Evolutionary conservation across 2,113 vertebrate genomes (phyloP), one percentile per base, ranked within the genome.

Genomic region (Climacteris rufus): DNA sequence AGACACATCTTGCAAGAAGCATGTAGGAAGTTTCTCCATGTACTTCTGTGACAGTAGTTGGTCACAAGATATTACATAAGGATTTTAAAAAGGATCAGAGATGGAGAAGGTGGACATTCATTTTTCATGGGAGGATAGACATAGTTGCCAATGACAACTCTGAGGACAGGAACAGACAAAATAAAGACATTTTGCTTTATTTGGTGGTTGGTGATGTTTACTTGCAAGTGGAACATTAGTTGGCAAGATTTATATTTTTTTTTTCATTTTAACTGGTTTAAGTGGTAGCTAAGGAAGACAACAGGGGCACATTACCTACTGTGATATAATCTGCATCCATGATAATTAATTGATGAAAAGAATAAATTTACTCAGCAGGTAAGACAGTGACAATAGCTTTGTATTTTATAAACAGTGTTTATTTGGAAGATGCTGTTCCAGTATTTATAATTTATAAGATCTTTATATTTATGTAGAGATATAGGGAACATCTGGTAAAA

Each of bases 291-390:
- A 83, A 63, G 28, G 79, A 35, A 94, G 71, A 88, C 14, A 2
- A 66, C 35, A 54, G 63, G 50, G 68, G 11, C 13, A 59, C 39
- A 17, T 52, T 72, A 83, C 75, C 56, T 91, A 93, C 50, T 88
- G 85, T 40, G 69, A 90, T 66, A 64, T 39, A 85, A 80, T 91
- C 79, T 89, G 66, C 68, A 85, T 77, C 57, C 21, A 7, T 94
- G 50, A 85, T 94, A 93, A 94, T 90, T 93, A 89, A 92, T 63
- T 89, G 77, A 89, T 91, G 72, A 91, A 95, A 90, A 87, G 65
- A 93, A 94, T 94, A 92, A 22, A 84, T 92, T 90, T 68, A 60
- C 57, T 84, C 78, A 89, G 93, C 59, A 85, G 49, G 49, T 85
- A 82, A 3, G 27, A 68, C 74, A 61, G 50, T 83, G 78, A 91